Percentiles rank a stretch among this genome's conserved stretches.
phyloP scores from a whole-genome alignment of 2,113 vertebrate genomes.

The Psittacus erithacus region DNA sequence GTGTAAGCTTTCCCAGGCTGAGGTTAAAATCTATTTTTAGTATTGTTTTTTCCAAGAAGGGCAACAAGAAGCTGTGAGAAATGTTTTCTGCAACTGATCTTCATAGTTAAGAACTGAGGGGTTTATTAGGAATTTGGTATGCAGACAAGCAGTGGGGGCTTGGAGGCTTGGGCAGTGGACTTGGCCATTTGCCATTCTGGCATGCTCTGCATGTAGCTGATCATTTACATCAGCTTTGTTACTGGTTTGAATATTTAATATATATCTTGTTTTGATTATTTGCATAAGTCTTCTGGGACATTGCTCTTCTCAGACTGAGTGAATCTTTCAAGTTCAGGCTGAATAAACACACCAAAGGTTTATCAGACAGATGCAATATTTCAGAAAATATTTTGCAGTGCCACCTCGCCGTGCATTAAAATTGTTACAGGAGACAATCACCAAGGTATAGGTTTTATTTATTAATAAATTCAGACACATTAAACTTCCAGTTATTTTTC shows the following conservation, averaged over 20 bases:
- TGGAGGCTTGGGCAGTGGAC: background rate
- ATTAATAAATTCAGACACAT: background rate
- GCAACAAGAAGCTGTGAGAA: background rate
- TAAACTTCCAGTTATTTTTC: background rate
- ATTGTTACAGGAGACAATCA: background rate
- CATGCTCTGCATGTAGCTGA: background rate
- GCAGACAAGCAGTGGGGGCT: accelerated
- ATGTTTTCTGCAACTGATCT: background rate
- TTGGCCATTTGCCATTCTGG: background rate
- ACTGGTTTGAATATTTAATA: background rate
- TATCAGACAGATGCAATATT: background rate
- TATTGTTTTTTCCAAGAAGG: background rate
- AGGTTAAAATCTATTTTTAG: background rate
- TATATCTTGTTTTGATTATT: background rate
- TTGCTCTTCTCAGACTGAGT: background rate
- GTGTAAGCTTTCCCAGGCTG: background rate
- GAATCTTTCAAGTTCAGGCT: background rate
- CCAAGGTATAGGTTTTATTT: background rate
- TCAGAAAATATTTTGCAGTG: background rate
- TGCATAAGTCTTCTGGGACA: background rate
- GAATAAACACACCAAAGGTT: background rate
- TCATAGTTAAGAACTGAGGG: background rate
- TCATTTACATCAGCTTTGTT: background rate
- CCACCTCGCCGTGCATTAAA: background rate
- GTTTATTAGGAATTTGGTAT: background rate